phyloP scores from a whole-genome alignment of 2,797 vertebrate species.

The Mionectes olivaceus region DNA sequence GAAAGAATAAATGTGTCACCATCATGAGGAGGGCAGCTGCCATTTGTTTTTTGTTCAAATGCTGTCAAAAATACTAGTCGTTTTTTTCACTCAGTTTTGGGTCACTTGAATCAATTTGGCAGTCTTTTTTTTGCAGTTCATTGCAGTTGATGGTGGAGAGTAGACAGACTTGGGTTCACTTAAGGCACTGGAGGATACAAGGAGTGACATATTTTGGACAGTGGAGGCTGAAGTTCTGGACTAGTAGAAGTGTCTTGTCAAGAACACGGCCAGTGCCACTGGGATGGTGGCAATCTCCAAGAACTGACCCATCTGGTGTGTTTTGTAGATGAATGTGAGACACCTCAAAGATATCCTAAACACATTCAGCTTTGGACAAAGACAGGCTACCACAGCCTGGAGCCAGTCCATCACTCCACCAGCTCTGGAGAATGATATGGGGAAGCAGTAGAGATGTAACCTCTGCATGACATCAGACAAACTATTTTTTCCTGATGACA shows the following conservation, averaged over 20 bases:
- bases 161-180: neutral
- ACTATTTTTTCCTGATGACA: neutral
- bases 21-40: neutral
- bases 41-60: neutral
- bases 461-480: neutral
- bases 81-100: neutral
- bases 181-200: neutral
- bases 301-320: neutral
- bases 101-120: neutral
- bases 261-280: rapidly evolving
- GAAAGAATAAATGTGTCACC: neutral
- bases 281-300: neutral
- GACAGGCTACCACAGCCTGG: neutral
- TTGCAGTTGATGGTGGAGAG: neutral
- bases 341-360: neutral
- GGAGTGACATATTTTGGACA: neutral
- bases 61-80: neutral
- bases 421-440: neutral
- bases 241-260: neutral
- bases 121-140: neutral
- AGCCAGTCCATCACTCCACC: neutral
- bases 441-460: neutral
- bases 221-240: neutral
- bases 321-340: neutral
- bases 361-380: neutral